A percentile compares a stretch with the other conserved stretches of the same genome.
These are phyloP conservation scores for Erebia aethiops DNA, from an alignment of 2,888 invertebrate genomes.

Conservation along the genomic window DNA sequence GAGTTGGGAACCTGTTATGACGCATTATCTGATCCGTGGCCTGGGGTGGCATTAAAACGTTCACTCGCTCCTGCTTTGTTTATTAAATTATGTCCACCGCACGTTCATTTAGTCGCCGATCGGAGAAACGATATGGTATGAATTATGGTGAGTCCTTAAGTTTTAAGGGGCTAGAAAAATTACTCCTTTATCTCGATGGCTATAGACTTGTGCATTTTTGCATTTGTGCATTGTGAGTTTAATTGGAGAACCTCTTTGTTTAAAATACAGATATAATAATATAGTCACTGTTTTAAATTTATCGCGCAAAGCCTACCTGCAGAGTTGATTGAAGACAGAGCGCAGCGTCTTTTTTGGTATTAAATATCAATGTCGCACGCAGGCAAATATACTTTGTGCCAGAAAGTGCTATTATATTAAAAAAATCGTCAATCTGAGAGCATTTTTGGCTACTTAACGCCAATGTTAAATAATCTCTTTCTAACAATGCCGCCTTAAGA, in stretches of 20 bases:
- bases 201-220: slow-evolving; percentile 44
- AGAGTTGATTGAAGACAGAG: no score
- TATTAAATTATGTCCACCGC: slow-evolving; percentile 81
- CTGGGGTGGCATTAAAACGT: slow-evolving; percentile 63
- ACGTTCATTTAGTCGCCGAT: slow-evolving; percentile 82
- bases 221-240: no score
- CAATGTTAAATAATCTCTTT: no score
- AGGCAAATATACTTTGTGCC: no score
- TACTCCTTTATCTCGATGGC: slow-evolving; percentile 59
- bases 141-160: slow-evolving; percentile 72
- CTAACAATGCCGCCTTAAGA: no score
- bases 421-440: no score
- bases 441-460: no score
- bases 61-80: slow-evolving; percentile 74
- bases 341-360: no score
- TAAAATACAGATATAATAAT: neutral
- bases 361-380: no score
- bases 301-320: no score
- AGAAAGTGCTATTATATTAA: no score
- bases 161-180: slow-evolving; percentile 64
- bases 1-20: slow-evolving; percentile 77
- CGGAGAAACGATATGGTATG: slow-evolving; percentile 72
- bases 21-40: slow-evolving; percentile 79
- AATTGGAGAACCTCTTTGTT: slow-evolving; percentile 13
- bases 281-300: neutral